A percentile compares a stretch with the other conserved stretches of the same genome.
phyloP scores from a whole-genome alignment of 1,140 invertebrate species.

The Sitobion miscanthi region DNA sequence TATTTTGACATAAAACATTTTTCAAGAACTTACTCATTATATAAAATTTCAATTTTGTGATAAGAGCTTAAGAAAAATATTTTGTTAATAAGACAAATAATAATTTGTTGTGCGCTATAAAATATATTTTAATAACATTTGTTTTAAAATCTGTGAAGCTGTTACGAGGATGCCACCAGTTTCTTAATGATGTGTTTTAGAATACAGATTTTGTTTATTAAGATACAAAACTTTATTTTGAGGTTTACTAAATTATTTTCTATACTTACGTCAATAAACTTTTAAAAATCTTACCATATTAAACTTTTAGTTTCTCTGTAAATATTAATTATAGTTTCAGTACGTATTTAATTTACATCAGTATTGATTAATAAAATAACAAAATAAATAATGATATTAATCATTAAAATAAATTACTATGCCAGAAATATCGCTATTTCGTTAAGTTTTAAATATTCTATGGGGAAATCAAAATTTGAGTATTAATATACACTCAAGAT shows the following conservation, averaged over 20 bases:
- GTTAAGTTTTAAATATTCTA: not conserved
- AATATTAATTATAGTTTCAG: not conserved
- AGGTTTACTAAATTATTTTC: not conserved
- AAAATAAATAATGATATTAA: not conserved
- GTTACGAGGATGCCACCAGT: not conserved
- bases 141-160: not conserved
- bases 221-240: not conserved
- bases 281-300: not conserved
- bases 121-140: slow-evolving; percentile 1
- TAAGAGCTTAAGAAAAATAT: not conserved
- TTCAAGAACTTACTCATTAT: not conserved
- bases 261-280: not conserved
- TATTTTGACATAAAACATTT: not conserved
- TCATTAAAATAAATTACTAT: not conserved
- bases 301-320: not conserved
- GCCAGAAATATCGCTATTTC: not conserved
- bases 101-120: not conserved
- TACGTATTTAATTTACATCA: not conserved
- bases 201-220: not conserved
- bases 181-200: not conserved
- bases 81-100: not conserved
- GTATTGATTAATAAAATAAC: not conserved
- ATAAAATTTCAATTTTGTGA: not conserved
- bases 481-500: not conserved
- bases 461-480: not conserved